phyloP scores from a whole-genome alignment of 2,888 invertebrate species.

The Gasteruption jaculator region DNA sequence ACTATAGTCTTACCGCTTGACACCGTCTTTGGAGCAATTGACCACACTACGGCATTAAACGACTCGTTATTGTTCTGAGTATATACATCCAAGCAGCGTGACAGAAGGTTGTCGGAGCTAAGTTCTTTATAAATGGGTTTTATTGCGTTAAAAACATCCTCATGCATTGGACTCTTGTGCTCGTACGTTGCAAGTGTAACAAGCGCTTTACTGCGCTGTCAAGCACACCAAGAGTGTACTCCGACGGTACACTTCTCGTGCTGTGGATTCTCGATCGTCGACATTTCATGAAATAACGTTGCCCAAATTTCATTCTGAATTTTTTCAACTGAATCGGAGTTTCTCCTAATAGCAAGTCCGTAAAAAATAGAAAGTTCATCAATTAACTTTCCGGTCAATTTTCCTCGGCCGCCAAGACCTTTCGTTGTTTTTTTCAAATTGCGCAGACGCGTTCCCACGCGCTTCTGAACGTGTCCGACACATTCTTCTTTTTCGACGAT shows the following conservation, averaged over 20 bases:
- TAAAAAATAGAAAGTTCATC: constrained; percentile 9
- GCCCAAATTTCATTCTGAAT: constrained; percentile 9
- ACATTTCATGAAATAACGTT: constrained; percentile 6
- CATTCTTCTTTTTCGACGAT: constrained; percentile 4
- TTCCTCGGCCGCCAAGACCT: constrained; percentile 6
- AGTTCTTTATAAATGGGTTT: constrained; percentile 13
- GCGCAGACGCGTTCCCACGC: constrained; percentile 2
- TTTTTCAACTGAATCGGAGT: constrained; percentile 7
- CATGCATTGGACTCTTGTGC: constrained; percentile 8
- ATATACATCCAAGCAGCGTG: constrained; percentile 14
- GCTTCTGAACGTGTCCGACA: constrained; percentile 4
- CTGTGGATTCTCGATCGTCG: constrained; percentile 10
- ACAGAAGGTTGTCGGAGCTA: constrained; percentile 10
- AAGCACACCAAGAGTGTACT: constrained; percentile 14
- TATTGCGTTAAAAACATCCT: constrained; percentile 10
- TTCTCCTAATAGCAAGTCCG: constrained; percentile 5
- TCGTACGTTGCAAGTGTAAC: constrained; percentile 1
- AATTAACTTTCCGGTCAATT: constrained; percentile 6
- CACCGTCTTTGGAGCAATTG: constrained; percentile 3
- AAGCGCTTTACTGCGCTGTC: constrained; percentile 12
- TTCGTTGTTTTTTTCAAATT: constrained; percentile 6
- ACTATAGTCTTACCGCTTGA: constrained; percentile 1
- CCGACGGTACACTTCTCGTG: constrained; percentile 12
- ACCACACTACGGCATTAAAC: constrained; percentile 9
- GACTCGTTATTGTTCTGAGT: constrained; percentile 13